phyloP scores from a whole-genome alignment of 1,140 invertebrate species.

The Meteorus sp. region DNA sequence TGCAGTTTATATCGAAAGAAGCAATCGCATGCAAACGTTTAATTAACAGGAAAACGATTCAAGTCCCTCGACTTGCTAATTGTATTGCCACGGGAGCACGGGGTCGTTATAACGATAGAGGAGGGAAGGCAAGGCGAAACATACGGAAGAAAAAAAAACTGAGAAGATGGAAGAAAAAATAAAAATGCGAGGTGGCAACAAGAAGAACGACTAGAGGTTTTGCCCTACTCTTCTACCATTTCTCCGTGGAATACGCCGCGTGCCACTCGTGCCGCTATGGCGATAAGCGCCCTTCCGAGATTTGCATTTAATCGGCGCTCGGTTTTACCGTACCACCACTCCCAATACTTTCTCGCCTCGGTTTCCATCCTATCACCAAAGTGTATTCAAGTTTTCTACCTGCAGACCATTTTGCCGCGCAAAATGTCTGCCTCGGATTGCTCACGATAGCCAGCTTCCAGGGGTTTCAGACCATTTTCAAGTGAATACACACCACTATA shows the following conservation, averaged over 20 bases:
- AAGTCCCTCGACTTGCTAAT: constrained; percentile 25
- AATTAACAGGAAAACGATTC: constrained; percentile 28
- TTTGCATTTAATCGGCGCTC: constrained; percentile 35
- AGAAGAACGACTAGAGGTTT: constrained; percentile 17
- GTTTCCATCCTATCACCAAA: constrained; percentile 2
- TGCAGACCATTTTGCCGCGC: constrained; percentile 20
- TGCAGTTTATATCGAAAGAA: constrained; percentile 11
- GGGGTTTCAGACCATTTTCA: neutral
- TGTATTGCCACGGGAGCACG: constrained; percentile 27
- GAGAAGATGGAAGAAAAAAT: constrained; percentile 6
- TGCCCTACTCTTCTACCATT: too few relatives aligned
- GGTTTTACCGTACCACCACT: constrained; percentile 19
- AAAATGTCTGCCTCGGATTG: constrained; percentile 13
- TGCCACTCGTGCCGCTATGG: constrained; percentile 25
- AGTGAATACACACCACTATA: neutral
- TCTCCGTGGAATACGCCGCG: constrained; percentile 19
- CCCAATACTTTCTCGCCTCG: too few relatives aligned
- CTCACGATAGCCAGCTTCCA: neutral
- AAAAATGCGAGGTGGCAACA: neutral
- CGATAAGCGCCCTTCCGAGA: constrained; percentile 31
- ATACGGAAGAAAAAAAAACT: constrained; percentile 1
- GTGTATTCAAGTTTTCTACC: constrained; percentile 11
- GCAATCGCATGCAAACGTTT: constrained; percentile 21
- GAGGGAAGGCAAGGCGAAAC: neutral
- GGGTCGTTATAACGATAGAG: too few relatives aligned